Evolutionary conservation across 2,797 vertebrate species (phyloP), one percentile per base, ranked within the genome.

Genomic region (Microctenopoma steveboyesi): DNA sequence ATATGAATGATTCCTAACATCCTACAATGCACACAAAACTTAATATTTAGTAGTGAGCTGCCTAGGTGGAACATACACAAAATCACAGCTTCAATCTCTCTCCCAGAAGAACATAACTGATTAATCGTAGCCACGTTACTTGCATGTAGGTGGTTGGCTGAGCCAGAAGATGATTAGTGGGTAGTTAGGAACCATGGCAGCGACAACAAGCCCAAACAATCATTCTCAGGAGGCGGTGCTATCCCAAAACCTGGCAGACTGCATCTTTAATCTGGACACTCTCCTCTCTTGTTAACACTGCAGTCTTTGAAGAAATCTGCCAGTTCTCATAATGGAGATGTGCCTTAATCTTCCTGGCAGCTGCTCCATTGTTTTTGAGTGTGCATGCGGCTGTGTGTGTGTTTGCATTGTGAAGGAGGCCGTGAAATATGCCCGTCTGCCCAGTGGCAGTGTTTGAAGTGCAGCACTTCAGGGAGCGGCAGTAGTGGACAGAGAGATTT

Each of bases 321-420:
- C 85, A 86, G 86, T 81, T 74, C 78, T 87, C 73, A 90, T 88
- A 91, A 90, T 89, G 84, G 88, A 87, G 88, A 91, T 80, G 71
- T 82, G 87, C 76, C 85, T 88, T 94, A 93, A 93, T 93, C 91
- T 93, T 86, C 74, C 67, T 73, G 89, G 91, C 94, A 94, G 93
- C 93, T 94, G 94, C 82, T 88, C 89, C 83, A 92, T 93, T 81
- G 84, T 89, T 84, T 79, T 76, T 74, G 76, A 77, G 81, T 6
- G n/a, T 68, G 69, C 61, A 15, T 72, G 66, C 45, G 74, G 10
- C 15, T 50, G 37, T 61, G 56, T 61, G 56, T 61, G 28, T 47
- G 22, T 67, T 16, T 56, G 64, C 64, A 57, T 48, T 73, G 75
- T 72, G 73, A 40, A 43, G 40, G 28, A 71, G 72, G 68, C 54